Percentiles rank a stretch among this genome's conserved stretches.
Conservation (phyloP, 1,140 invertebrate species). For the Saccostrea glomerata region DNA sequence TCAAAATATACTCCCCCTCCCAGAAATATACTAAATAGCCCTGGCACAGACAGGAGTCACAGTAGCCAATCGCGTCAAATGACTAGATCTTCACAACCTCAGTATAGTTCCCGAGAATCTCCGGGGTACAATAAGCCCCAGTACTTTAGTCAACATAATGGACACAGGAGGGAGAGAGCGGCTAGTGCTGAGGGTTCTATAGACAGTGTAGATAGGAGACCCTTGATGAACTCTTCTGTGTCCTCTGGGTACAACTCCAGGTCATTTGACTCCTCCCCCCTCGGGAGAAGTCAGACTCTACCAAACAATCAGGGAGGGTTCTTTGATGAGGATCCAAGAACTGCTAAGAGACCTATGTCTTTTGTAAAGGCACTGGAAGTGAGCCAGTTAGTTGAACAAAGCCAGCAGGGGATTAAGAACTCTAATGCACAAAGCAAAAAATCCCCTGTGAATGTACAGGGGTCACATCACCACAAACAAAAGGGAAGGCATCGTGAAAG, state of each 20-base stretch:
- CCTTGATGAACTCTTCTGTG: constrained; percentile 32
- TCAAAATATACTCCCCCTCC: constrained; percentile 47
- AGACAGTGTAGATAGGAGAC: constrained; percentile 43
- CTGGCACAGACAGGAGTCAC: constrained; percentile 51
- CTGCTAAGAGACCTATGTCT: constrained; percentile 87
- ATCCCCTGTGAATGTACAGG: constrained; percentile 37
- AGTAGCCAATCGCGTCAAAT: constrained; percentile 40
- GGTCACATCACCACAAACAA: constrained; percentile 23
- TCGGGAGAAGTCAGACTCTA: constrained; percentile 21
- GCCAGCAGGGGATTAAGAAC: constrained; percentile 15
- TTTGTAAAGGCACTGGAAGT: constrained; percentile 95
- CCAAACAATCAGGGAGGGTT: constrained; percentile 38
- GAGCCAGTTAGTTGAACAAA: constrained; percentile 83
- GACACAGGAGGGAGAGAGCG: constrained; percentile 48
- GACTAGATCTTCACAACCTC: constrained; percentile 15
- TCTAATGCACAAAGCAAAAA: constrained; percentile 3
- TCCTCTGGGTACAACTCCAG: constrained; percentile 45
- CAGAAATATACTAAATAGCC: constrained; percentile 63
- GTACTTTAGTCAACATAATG: constrained; percentile 44
- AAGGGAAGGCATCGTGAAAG: constrained; percentile 80
- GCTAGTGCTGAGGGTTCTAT: constrained; percentile 52
- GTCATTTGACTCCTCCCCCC: constrained; percentile 49
- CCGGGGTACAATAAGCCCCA: neutral
- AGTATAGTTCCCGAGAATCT: constrained; percentile 8
- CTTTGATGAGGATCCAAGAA: constrained; percentile 47